These are phyloP conservation scores for Tricholauxania praeusta DNA, from an alignment of 2,888 invertebrate genomes.

Conservation along the genomic window DNA sequence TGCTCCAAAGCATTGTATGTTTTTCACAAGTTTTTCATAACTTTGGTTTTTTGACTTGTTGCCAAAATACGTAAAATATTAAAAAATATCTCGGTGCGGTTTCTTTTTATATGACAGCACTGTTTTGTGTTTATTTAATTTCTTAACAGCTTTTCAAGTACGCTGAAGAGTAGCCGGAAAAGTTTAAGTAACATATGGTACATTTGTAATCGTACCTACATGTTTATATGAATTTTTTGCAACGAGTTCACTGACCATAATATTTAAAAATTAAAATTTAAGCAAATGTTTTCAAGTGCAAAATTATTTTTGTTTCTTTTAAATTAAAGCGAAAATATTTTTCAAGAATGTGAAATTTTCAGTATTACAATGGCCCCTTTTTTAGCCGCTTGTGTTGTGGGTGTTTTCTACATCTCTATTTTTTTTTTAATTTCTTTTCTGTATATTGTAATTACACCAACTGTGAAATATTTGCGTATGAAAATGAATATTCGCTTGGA, in stretches of 20 bases:
- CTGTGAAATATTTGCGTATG: not conserved
- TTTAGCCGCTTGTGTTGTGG: no score
- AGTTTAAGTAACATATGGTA: no score
- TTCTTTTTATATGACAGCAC: not conserved
- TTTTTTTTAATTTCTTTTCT: constrained; percentile 3
- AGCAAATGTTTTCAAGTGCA: constrained; percentile 12
- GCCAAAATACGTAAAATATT: constrained; percentile 24
- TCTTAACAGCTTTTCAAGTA: constrained; percentile 16
- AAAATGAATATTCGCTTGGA: no score
- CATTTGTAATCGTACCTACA: no score
- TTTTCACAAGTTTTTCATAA: not conserved
- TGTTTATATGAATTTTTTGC: no score
- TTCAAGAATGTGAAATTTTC: no score
- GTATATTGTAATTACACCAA: constrained; percentile 14
- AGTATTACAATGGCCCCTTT: no score
- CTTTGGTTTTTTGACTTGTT: constrained; percentile 22
- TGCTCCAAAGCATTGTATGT: no score
- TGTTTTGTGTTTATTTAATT: constrained; percentile 1
- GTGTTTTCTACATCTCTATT: not conserved
- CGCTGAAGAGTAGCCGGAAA: not conserved
- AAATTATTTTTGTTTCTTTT: not conserved
- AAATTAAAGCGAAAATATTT: not conserved
- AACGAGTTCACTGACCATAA: constrained; percentile 34
- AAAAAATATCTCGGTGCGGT: not conserved
- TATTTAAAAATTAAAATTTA: constrained; percentile 1